Evolutionary conservation across 2,888 invertebrate genomes (phyloP), one percentile per base, ranked within the genome.

Genomic region (Oxycera nigricornis): DNA sequence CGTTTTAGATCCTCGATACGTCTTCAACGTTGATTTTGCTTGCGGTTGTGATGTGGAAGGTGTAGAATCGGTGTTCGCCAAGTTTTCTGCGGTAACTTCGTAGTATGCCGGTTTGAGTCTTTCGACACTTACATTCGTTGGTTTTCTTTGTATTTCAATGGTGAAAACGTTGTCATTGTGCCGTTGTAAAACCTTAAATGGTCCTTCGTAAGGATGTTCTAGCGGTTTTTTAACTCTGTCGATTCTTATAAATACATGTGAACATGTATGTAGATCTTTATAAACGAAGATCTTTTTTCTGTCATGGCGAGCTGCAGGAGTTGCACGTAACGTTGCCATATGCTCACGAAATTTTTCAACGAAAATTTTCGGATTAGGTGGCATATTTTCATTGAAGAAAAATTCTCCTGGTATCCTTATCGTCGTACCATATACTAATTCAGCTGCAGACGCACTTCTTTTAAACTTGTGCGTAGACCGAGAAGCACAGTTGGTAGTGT

Each of bases 261-360:
- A 35, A 30, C 70, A 72, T 14, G 52, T 20, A 14, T 26, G n/a
- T 6, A 55, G 24, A 1, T 35, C 24, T 24, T 72, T 72, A 2
- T 52, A 57, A 14, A 72, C n/a, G 55, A 68, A 68, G 17, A 50
- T 28, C 22, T 68, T 68, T 7, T 20, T 3, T 20, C 35, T 62
- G n/a, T 24, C 39, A 22, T 62, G 62, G 9, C 24, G 35, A 20
- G 31, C 4, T 24, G 62, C 24, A 14, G 62, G 39, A 17, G 62
- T 62, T 7, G 62, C 2, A 20, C 67, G 72, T 11, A 76, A 17
- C n/a, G 20, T 20, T 39, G 61, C 24, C 74, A 74, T 74, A 14
- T 70, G 31, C 24, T 74, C 61, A 2, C 74, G 70, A 31, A 74
- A 76, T 17, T 72, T 76, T 14, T 74, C 31, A 2, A 67, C 17